Evolutionary conservation across 2,113 vertebrate genomes (phyloP), one percentile per base, ranked within the genome.

Genomic region (Alethe castanea): DNA sequence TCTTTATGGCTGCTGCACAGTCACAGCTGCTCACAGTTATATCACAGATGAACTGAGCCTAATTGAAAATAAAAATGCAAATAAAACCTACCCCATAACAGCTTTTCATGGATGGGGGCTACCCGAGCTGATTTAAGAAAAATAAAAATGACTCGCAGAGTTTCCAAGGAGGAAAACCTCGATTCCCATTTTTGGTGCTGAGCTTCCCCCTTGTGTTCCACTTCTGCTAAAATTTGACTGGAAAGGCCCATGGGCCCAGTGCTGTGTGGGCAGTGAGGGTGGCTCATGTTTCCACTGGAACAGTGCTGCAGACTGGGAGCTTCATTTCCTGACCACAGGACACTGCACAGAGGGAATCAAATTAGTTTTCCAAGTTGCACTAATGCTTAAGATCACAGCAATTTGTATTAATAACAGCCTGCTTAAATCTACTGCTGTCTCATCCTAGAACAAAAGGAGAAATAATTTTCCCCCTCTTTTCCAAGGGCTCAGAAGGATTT

Each of bases 51-150:
- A 98, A 98, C 97, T 97, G 88, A 92, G 84, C 94, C 96, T 98
- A 98, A 98, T 98, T 98, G 97, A 98, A 98, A 98, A 98, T 97
- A 98, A 98, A 98, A 98, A 96, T 97, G 96, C 96, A 98, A 98
- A 98, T 98, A 98, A 98, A 98, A 98, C 86, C 92, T 92, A 94
- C 80, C 92, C 96, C 91, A 89, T 95, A 97, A 95, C 95, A 96
- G 94, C 95, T 97, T 97, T 95, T 77, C 85, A 65, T 62, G 95
- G 95, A 91, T 23, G 53, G 88, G 76, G 76, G 72, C 59, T 91
- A 78, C 91, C 64, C 88, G 50, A 53, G 79, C 72, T 82, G 80
- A 67, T 93, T 81, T 66, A 71, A 91, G 94, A 92, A 94, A 96
- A 96, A 90, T 85, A 94, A 94, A 91, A 95, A 91, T 77, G 62